Evolutionary conservation across 2,113 vertebrate genomes (phyloP).

Genomic region (Cathartes aura): DNA sequence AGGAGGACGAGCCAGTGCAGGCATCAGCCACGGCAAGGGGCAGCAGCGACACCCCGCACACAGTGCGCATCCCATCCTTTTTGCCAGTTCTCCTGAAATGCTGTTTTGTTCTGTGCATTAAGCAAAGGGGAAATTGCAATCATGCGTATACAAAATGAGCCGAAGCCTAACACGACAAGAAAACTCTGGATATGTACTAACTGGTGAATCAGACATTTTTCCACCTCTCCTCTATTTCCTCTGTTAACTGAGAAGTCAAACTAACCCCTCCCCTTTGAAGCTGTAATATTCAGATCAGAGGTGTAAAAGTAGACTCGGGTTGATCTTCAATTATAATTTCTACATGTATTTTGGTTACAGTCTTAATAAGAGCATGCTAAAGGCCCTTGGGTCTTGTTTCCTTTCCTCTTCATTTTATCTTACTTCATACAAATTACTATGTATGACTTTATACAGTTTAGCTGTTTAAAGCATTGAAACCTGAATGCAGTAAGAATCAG

Average conservation of each 20-base stretch:
- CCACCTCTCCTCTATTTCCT: neutral
- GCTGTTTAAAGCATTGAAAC: neutral
- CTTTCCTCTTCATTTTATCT: conserved; percentile 30
- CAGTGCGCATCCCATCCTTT: accelerated
- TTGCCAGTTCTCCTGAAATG: neutral
- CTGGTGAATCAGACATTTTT: neutral
- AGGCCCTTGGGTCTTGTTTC: neutral
- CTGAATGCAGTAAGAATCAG: neutral
- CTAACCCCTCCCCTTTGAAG: neutral
- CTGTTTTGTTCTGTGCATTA: neutral
- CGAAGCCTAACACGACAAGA: neutral
- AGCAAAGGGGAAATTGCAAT: neutral
- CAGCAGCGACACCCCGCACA: accelerated
- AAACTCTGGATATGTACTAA: neutral
- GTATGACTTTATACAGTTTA: neutral
- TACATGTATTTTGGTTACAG: neutral
- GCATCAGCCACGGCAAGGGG: accelerated
- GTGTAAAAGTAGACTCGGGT: neutral
- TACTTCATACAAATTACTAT: neutral
- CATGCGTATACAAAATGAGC: neutral
- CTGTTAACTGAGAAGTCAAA: neutral
- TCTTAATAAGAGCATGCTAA: neutral
- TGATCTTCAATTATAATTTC: neutral
- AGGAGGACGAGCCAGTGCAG: accelerated
- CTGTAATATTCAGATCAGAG: conserved; percentile 16